Percentiles rank a stretch among this genome's conserved stretches.
Evolutionary conservation across 2,113 vertebrate species (phyloP).

Genomic region (Toxostoma redivivum): DNA sequence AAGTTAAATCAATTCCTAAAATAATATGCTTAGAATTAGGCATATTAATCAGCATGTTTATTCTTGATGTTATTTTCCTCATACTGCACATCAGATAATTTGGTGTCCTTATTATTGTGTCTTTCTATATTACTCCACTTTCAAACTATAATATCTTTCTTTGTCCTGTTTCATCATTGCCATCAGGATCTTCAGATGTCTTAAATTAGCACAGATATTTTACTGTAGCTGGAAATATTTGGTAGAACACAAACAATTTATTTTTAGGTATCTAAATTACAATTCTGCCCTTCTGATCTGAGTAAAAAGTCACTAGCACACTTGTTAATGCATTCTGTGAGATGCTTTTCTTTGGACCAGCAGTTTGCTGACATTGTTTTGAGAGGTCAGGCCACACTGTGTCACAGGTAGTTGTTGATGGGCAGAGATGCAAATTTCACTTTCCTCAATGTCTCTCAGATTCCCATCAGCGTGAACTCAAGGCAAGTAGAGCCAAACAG

Average conservation of each 20-base stretch:
- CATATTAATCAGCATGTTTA: constrained; percentile 31
- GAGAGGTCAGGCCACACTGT: background rate
- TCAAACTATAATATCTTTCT: background rate
- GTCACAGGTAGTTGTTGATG: background rate
- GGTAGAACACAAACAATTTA: background rate
- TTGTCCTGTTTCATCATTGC: background rate
- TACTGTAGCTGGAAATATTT: background rate
- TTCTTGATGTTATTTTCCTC: constrained; percentile 1
- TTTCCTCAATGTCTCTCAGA: background rate
- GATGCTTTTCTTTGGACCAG: background rate
- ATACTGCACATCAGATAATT: background rate
- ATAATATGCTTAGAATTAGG: constrained; percentile 44
- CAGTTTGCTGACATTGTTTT: background rate
- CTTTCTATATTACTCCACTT: background rate
- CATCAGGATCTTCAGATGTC: background rate
- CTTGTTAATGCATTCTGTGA: background rate
- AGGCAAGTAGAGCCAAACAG: background rate
- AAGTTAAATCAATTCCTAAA: constrained; percentile 56
- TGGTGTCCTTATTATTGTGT: background rate
- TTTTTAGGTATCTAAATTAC: background rate
- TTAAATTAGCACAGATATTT: background rate
- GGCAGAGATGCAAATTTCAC: background rate
- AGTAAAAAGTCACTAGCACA: background rate
- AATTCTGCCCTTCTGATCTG: background rate
- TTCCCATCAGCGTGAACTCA: background rate